These are phyloP conservation scores for Poeciliopsis turneri DNA, from an alignment of 2,797 vertebrate genomes.

Conservation along the genomic window DNA sequence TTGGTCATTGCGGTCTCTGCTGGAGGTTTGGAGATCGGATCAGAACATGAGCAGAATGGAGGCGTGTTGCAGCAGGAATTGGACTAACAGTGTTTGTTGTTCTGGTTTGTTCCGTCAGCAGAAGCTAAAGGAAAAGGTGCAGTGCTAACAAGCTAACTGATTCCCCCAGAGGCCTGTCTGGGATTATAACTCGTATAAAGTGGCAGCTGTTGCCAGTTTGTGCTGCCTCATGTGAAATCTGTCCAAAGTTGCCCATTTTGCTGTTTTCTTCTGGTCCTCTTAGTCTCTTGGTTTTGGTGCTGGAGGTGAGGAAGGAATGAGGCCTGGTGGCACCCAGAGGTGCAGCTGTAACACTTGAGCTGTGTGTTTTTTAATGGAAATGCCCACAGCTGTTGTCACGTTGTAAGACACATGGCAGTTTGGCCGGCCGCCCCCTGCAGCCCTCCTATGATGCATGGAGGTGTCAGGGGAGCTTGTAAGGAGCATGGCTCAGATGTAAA, in stretches of 20 bases:
- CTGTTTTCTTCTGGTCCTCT: constrained; percentile 37
- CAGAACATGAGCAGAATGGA: constrained; percentile 23
- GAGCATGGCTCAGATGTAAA: constrained; percentile 61
- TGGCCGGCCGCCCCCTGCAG: constrained; percentile 45
- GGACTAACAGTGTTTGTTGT: constrained; percentile 32
- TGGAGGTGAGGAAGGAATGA: constrained; percentile 31
- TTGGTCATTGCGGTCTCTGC: not conserved
- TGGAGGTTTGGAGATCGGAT: not conserved
- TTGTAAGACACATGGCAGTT: constrained; percentile 63
- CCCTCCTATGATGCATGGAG: constrained; percentile 72
- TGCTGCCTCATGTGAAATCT: constrained; percentile 51
- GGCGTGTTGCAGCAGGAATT: constrained; percentile 47
- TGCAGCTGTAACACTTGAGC: constrained; percentile 59
- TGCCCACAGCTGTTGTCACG: constrained; percentile 72
- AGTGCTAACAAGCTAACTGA: constrained; percentile 37
- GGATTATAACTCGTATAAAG: constrained; percentile 27
- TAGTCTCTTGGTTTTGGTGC: constrained; percentile 21
- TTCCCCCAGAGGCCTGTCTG: constrained; percentile 20
- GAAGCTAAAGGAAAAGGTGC: constrained; percentile 32
- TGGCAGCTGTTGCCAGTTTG: constrained; percentile 35
- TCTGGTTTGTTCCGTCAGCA: constrained; percentile 60
- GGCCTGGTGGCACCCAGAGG: constrained; percentile 35
- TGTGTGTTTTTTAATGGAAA: constrained; percentile 74
- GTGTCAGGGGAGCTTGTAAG: constrained; percentile 70
- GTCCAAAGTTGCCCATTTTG: constrained; percentile 42